These are phyloP conservation scores for Osmoderma eremita DNA, from an alignment of 2,888 invertebrate genomes.

Conservation along the genomic window DNA sequence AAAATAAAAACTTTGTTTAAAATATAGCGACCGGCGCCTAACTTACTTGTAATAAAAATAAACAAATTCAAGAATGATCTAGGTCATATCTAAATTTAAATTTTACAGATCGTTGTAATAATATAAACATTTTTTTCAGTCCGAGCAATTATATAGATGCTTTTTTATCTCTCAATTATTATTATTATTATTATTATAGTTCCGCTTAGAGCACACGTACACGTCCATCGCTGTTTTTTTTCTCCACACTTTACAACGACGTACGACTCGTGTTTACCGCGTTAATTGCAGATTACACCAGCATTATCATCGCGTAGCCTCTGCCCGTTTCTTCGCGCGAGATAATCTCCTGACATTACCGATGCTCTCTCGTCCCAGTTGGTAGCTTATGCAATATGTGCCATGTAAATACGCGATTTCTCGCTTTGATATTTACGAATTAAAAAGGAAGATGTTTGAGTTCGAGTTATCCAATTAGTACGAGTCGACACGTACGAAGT, in stretches of 20 bases:
- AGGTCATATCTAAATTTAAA: not conserved
- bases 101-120: too few species aligned
- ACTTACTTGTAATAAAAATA: not conserved
- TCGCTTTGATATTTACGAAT: not conserved
- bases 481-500: too few species aligned
- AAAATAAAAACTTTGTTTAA: too few species aligned
- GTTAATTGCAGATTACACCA: conserved; percentile 15
- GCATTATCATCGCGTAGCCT: conserved; percentile 4
- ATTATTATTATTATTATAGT: too few species aligned
- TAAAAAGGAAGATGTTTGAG: not conserved
- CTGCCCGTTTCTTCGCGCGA: not conserved
- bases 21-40: conserved; percentile 3
- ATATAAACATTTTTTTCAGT: too few species aligned
- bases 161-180: too few species aligned
- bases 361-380: not conserved
- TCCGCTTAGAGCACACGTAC: too few species aligned
- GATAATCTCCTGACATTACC: conserved; percentile 25
- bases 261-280: conserved; percentile 3
- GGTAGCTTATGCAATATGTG: conserved; percentile 11
- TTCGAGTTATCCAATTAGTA: not conserved
- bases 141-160: too few species aligned
- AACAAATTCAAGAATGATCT: conserved; percentile 7
- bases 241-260: conserved; percentile 3
- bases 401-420: not conserved
- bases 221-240: not conserved